Conservation (phyloP, 2,797 vertebrate species). For the Tapirus indicus region DNA sequence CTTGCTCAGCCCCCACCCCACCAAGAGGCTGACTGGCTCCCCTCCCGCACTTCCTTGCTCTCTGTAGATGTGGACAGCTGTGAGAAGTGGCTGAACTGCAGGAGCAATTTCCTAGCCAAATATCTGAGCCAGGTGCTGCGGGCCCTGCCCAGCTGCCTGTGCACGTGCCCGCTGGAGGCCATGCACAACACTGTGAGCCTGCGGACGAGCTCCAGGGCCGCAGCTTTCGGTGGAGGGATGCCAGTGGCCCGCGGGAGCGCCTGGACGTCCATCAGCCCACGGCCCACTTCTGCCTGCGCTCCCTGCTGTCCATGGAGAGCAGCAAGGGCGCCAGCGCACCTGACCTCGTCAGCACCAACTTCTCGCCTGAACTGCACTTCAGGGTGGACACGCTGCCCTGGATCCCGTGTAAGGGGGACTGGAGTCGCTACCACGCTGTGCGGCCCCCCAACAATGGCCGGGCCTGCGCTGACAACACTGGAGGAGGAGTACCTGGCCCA, state of each 20-base stretch:
- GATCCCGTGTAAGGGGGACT: slow-evolving; percentile 98
- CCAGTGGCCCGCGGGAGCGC: slow-evolving; percentile 94
- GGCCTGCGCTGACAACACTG: slow-evolving; percentile 92
- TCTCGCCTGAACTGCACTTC: slow-evolving; percentile 97
- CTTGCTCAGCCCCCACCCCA: not conserved
- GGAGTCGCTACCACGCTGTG: slow-evolving; percentile 95
- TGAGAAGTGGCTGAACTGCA: slow-evolving; percentile 98
- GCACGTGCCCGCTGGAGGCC: slow-evolving; percentile 94
- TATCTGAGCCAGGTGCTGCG: slow-evolving; percentile 95
- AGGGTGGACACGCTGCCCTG: slow-evolving; percentile 97
- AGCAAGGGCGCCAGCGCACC: slow-evolving; percentile 95
- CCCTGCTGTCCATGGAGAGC: slow-evolving; percentile 94
- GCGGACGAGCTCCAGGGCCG: slow-evolving; percentile 90
- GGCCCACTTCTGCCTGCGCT: slow-evolving; percentile 95
- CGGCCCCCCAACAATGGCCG: slow-evolving; percentile 95
- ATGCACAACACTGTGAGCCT: slow-evolving; percentile 93
- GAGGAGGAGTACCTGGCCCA: slow-evolving; percentile 95
- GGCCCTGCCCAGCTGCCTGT: slow-evolving; percentile 97
- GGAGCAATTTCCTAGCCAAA: slow-evolving; percentile 95
- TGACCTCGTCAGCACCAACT: slow-evolving; percentile 96
- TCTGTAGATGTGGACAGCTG: slow-evolving; percentile 95
- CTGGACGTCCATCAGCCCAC: slow-evolving; percentile 97
- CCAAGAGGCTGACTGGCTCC: not conserved
- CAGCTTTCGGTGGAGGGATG: slow-evolving; percentile 95
- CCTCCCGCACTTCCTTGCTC: not conserved